Conservation (phyloP, 2,888 invertebrate genomes). For the Hartigia nigra region DNA sequence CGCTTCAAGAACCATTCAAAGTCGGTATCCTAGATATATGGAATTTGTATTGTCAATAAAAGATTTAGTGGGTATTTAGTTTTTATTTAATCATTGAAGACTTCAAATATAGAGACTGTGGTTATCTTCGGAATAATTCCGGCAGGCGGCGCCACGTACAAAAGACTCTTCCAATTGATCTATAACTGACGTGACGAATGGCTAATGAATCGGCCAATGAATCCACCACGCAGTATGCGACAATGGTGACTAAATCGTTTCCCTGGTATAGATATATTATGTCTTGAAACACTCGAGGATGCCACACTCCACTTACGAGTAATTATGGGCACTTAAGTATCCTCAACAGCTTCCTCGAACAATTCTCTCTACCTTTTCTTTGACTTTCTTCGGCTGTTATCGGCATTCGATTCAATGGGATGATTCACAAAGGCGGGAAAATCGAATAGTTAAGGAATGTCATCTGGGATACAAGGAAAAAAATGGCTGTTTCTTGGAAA, state of each 20-base stretch:
- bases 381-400: background rate
- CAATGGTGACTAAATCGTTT: background rate
- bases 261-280: background rate
- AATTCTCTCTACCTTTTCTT: background rate
- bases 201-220: background rate
- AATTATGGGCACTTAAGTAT: constrained; percentile 25
- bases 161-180: background rate
- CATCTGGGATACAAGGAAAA: background rate
- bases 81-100: background rate
- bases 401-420: background rate
- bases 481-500: background rate
- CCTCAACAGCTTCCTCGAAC: constrained; percentile 1
- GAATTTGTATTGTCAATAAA: background rate
- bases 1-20: background rate
- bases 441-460: background rate
- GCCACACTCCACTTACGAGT: constrained; percentile 23
- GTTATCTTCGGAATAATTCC: background rate
- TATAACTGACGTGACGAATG: background rate
- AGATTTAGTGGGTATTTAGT: background rate
- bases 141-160: background rate
- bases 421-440: background rate
- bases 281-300: constrained; percentile 3
- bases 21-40: background rate
- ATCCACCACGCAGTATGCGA: background rate
- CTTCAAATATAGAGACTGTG: background rate